Evolutionary conservation across 2,113 vertebrate species (phyloP).

Genomic region (Tragelaphus buxtoni): DNA sequence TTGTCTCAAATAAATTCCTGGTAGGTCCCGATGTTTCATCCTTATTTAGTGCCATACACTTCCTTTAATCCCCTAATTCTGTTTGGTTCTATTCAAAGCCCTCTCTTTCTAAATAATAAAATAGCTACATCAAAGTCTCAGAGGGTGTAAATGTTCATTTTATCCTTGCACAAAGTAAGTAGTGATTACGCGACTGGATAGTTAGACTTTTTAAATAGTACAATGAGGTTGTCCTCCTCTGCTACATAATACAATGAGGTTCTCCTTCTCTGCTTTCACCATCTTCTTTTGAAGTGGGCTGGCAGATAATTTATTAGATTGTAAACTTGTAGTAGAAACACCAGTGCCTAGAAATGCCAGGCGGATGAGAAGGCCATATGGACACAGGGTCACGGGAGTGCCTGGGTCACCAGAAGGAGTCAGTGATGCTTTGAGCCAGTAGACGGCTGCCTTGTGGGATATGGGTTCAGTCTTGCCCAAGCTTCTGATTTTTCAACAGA

Average conservation of each 20-base stretch:
- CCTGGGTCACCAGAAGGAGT: fast-evolving
- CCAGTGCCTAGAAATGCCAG: background rate
- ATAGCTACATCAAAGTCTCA: background rate
- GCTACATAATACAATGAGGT: background rate
- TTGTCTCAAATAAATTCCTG: conserved; percentile 38
- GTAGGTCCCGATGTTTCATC: conserved; percentile 27
- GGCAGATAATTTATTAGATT: background rate
- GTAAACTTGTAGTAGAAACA: background rate
- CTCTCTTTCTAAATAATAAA: conserved; percentile 22
- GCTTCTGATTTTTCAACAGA: background rate
- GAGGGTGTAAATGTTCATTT: background rate
- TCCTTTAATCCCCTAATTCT: background rate
- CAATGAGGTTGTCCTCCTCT: background rate
- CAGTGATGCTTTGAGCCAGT: fast-evolving
- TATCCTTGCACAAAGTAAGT: background rate
- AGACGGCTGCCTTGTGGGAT: background rate
- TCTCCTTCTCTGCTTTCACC: background rate
- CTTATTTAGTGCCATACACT: conserved; percentile 7
- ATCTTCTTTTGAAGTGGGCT: background rate
- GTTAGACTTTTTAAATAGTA: background rate
- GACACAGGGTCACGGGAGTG: fast-evolving
- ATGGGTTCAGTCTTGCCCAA: background rate
- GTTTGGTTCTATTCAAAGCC: background rate
- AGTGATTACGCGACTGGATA: background rate
- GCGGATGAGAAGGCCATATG: background rate